phyloP scores from a whole-genome alignment of 2,113 vertebrate genomes.

The Solenodon paradoxus region DNA sequence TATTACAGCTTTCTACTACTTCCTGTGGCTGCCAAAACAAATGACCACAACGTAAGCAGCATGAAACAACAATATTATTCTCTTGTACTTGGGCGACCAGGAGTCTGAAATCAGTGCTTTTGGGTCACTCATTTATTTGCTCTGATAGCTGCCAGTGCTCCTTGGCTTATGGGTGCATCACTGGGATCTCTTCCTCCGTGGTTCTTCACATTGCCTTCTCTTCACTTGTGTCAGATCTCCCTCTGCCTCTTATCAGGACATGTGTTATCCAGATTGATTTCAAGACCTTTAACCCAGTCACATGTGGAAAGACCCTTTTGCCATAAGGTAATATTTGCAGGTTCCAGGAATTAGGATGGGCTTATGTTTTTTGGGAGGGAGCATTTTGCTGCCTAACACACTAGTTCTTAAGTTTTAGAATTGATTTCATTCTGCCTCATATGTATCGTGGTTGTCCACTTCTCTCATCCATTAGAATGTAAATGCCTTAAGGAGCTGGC shows the following conservation, averaged over 20 bases:
- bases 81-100: neutral
- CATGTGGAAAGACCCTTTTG: neutral
- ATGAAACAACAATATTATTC: slow-evolving; percentile 18
- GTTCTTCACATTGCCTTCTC: neutral
- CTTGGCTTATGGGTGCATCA: neutral
- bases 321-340: neutral
- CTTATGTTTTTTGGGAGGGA: neutral
- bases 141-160: neutral
- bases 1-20: neutral
- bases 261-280: neutral
- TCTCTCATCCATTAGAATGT: neutral
- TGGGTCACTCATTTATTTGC: neutral
- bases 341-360: neutral
- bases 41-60: neutral
- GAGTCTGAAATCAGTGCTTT: neutral
- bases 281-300: neutral
- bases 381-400: neutral
- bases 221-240: neutral
- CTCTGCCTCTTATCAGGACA: neutral
- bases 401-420: neutral
- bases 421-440: slow-evolving; percentile 4
- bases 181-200: neutral
- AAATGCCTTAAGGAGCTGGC: neutral
- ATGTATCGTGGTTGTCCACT: neutral
- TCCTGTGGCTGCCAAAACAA: neutral